Evolutionary conservation across 1,140 invertebrate species (phyloP).

Genomic region (Zaprionus lachaisei): DNA sequence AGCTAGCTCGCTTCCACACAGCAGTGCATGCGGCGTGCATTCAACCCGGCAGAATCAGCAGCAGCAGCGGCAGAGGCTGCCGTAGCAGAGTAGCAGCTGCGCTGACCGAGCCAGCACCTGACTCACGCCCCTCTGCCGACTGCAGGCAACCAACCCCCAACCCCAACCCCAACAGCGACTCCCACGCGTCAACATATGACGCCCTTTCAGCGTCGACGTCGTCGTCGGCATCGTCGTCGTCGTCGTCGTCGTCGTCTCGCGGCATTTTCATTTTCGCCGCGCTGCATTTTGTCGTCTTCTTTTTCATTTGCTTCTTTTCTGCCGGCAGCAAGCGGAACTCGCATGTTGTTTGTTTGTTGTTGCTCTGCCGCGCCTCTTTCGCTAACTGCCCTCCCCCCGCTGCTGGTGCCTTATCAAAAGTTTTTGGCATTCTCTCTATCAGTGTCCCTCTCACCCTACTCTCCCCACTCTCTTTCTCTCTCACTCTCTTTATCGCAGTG

Average conservation of each 20-base stretch:
- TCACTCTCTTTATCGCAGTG: background rate
- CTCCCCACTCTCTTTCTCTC: too few species aligned
- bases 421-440: constrained; percentile 60
- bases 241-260: constrained; percentile 16
- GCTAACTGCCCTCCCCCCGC: background rate
- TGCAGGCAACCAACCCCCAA: constrained; percentile 6
- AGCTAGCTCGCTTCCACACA: constrained; percentile 37
- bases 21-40: constrained; percentile 62
- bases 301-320: constrained; percentile 44
- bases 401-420: constrained; percentile 72
- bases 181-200: constrained; percentile 12
- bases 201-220: constrained; percentile 16
- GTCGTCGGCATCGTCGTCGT: background rate
- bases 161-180: background rate
- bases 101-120: constrained; percentile 12
- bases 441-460: background rate
- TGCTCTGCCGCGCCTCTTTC: constrained; percentile 14
- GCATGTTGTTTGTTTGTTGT: constrained; percentile 46
- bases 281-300: constrained; percentile 44
- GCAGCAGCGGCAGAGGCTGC: constrained; percentile 57
- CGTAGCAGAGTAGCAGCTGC: constrained; percentile 3
- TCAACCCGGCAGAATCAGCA: constrained; percentile 69
- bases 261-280: constrained; percentile 45
- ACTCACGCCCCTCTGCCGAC: constrained; percentile 38
- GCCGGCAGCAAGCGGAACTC: constrained; percentile 41